phyloP scores from a whole-genome alignment of 2,113 vertebrate genomes.

The Salvator merianae region DNA sequence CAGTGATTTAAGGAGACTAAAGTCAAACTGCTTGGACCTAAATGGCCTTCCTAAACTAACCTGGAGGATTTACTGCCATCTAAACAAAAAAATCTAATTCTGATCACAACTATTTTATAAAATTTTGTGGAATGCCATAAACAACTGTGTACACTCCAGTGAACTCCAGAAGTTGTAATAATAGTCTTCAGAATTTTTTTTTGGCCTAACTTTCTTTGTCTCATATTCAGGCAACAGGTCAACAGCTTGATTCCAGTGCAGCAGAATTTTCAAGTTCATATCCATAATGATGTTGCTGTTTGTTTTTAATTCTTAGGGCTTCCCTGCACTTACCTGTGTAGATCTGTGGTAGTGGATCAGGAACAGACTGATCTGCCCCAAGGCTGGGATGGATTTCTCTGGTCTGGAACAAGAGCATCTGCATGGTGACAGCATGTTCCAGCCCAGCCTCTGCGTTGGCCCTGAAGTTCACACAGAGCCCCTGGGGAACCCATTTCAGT shows the following conservation, averaged over 20 bases:
- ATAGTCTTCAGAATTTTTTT: slow-evolving; percentile 30
- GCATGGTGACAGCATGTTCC: no score
- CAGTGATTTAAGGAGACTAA: slow-evolving; percentile 62
- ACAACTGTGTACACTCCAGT: slow-evolving; percentile 19
- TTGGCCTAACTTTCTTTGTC: not conserved
- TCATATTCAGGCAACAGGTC: not conserved
- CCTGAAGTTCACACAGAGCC: no score
- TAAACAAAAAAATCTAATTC: slow-evolving; percentile 63
- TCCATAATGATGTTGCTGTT: not conserved
- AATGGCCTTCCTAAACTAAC: slow-evolving; percentile 57
- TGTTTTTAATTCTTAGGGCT: not conserved
- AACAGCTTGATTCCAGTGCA: not conserved
- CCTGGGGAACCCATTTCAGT: no score
- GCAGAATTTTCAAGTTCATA: not conserved
- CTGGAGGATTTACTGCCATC: slow-evolving; percentile 60
- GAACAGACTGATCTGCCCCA: no score
- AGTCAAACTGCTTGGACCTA: slow-evolving; percentile 61
- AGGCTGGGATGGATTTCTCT: no score
- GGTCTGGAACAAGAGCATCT: no score
- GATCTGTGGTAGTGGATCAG: no score
- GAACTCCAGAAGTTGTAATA: slow-evolving; percentile 43
- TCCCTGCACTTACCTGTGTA: not conserved
- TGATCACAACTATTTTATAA: slow-evolving; percentile 51
- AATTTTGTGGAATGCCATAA: slow-evolving; percentile 62
- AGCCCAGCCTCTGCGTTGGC: no score